Base-by-base conservation (phyloP, 1,140 invertebrate species). In the Caerostris extrusa region DNA sequence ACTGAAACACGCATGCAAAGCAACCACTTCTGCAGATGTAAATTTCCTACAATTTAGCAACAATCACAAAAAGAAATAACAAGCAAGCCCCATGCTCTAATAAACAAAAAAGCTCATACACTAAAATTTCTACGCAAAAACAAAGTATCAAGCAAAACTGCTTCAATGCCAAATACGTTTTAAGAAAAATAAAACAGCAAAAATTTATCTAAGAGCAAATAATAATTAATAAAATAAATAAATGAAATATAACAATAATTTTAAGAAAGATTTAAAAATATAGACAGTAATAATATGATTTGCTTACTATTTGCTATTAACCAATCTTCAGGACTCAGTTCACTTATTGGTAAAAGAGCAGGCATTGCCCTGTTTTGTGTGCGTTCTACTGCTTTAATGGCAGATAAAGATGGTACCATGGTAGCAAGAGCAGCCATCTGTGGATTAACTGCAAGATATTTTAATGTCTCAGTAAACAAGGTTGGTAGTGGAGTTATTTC, bases 381-480 rank as follows among this genome's bases (percentile, higher is more conserved):
- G 34, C 91, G 87, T 89, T 93, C 85, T n/a, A 94, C 85, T 67
- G 94, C 91, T 94, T 90, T 94, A n/a, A 94, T 85, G 17, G 94
- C 90, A 17, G 94, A 87, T 82, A 95, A 90, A 53, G 94, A 95
- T 19, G 94, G 81, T 57, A 95, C 94, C 69, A 95, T 94, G 50
- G 95, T 90, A 69, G 95, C 88, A 93, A 94, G 82, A 19, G 94
- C 90, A 71, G 95, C 94, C 93, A 95, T 95, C 82, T 95, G 95
- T 67, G 95, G 95, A 89, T 92, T 94, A 19, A 93, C 95, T 50
- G 95, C 95, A 67, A 95, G 67, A 85, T 95, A 95, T 95, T 95
- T 95, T 69, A 95, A 92, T 8, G 95, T 95, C 90, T 95, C 95
- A 50, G 91, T 95, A 61, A 95, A 94, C 81, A 95, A 86, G 93